These are phyloP conservation scores for Papilio dardanus DNA, from an alignment of 1,140 invertebrate genomes.

Conservation along the genomic window DNA sequence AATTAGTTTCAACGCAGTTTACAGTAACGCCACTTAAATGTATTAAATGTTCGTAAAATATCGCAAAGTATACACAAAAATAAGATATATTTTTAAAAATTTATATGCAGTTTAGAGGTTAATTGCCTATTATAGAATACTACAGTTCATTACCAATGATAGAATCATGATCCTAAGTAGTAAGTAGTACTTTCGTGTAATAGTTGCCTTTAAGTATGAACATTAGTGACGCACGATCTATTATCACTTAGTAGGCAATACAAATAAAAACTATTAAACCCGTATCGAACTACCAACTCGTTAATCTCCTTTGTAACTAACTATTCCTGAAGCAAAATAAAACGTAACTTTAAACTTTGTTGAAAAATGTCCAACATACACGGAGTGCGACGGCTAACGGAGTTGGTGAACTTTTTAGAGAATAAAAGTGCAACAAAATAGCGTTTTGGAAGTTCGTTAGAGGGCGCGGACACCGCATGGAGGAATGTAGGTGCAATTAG, in stretches of 20 bases:
- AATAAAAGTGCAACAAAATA: slow-evolving; percentile 23
- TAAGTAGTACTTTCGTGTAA: background rate
- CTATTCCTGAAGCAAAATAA: slow-evolving; percentile 21
- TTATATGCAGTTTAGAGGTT: no score
- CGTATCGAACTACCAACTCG: background rate
- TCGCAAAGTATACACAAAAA: no score
- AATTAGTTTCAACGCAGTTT: slow-evolving; percentile 59
- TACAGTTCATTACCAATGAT: no score
- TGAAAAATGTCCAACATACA: slow-evolving; percentile 12
- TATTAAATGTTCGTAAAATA: background rate
- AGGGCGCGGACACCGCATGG: slow-evolving; percentile 56
- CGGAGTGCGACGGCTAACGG: slow-evolving; percentile 23
- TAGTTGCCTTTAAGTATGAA: background rate
- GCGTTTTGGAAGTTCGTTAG: slow-evolving; percentile 64
- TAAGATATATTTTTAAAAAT: no score
- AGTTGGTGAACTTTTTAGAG: slow-evolving; percentile 52
- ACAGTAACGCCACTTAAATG: slow-evolving; percentile 43
- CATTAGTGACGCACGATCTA: background rate
- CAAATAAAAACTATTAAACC: background rate
- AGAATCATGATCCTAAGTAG: no score
- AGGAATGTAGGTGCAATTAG: slow-evolving; percentile 71
- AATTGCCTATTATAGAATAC: no score
- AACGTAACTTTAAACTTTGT: slow-evolving; percentile 19
- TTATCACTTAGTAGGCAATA: background rate
- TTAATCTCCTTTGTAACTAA: slow-evolving; percentile 28